Conservation (phyloP, 2,888 invertebrate species). For the Pherbina coryleti region DNA sequence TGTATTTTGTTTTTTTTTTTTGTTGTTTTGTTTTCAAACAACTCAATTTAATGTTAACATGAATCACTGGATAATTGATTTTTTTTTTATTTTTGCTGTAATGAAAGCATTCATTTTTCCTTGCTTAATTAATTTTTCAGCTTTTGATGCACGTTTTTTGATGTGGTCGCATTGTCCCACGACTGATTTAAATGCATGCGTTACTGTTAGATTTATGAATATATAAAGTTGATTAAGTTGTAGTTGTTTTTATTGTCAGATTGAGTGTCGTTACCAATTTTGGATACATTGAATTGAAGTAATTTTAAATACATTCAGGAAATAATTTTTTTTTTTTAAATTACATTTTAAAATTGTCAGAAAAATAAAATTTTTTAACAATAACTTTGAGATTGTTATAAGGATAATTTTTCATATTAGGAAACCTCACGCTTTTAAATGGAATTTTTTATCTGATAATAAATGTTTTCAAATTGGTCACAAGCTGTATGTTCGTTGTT, state of each 20-base stretch:
- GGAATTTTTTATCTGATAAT: too few relatives aligned
- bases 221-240: neutral
- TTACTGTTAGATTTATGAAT: neutral
- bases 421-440: too few relatives aligned
- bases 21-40: slow-evolving; percentile 2
- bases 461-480: too few relatives aligned
- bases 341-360: neutral
- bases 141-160: slow-evolving; percentile 15
- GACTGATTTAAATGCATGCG: neutral
- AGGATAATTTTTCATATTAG: too few relatives aligned
- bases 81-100: too few relatives aligned
- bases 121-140: slow-evolving; percentile 3
- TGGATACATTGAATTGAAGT: too few relatives aligned
- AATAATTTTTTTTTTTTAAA: too few relatives aligned
- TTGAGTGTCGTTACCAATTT: neutral
- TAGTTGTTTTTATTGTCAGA: neutral
- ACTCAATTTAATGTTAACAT: neutral
- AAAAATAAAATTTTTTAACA: neutral
- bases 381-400: too few relatives aligned
- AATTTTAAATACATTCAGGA: too few relatives aligned
- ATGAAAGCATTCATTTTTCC: too few relatives aligned
- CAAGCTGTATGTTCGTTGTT: too few relatives aligned
- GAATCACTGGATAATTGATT: neutral
- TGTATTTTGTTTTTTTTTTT: neutral
- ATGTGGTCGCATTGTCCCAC: slow-evolving; percentile 8